Base-by-base conservation (phyloP, 1,140 invertebrate species). In the Caenorhabditis inopinata region DNA sequence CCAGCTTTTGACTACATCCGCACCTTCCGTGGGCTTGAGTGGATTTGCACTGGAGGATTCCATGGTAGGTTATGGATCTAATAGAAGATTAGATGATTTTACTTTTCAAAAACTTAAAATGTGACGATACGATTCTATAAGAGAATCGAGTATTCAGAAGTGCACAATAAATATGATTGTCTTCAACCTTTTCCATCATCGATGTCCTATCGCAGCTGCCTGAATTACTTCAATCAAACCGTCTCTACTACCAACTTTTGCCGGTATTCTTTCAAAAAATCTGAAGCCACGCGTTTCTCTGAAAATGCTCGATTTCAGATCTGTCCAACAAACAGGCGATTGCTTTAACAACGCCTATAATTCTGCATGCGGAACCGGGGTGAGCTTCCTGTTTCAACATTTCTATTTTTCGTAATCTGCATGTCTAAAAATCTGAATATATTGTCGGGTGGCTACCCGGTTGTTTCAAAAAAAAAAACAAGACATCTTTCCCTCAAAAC, bases 1-100 rank as follows among this genome's bases (percentile, higher is more conserved):
- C 2, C 35, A 79, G 78, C 58, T 25, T 79, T 79, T 46, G 78
- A 79, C 78, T 79, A 79, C 29, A 16, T 62, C 42, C 35, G 68
- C 27, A 74, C 62, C 12, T 79, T 74, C 68, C 68, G 38, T 14
- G 68, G 78, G 35, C 23, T 79, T 9, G 78, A 79, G n/a, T 79
- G 29, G 51, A 49, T 49, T 18, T 79, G 78, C 35, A 74, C 18
- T 11, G 78, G 51, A 4, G 78, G 78, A 38, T 79, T 49, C 23
- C 51, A 29, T 32, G 51, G 78, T 68, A 14, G n/a, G 78, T 27
- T 14, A n/a, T 27, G n/a, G n/a, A n/a, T n/a, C n/a, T n/a, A n/a
- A n/a, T n/a, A n/a, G n/a, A 11, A 27, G 3, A 49, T 45, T 18
- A 7, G 21, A 25, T 45, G 35, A 18, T 9, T 11, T 29, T 35